Conservation (phyloP, 2,113 vertebrate species). For the Oxyruncus cristatus region DNA sequence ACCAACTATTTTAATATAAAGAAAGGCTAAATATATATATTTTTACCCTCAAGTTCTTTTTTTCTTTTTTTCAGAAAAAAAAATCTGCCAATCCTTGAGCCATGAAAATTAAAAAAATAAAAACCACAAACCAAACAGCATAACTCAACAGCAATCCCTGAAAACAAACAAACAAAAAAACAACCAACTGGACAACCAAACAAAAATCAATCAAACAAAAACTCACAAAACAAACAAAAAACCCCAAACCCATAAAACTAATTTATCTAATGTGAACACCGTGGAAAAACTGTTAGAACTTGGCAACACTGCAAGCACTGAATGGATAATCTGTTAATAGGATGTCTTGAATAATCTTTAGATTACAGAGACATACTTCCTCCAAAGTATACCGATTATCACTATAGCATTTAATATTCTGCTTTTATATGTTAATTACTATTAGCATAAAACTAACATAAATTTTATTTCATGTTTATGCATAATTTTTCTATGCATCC, state of each 20-base stretch:
- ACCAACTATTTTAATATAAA: rapidly evolving
- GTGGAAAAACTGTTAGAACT: not conserved
- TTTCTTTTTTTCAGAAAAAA: too few relatives aligned
- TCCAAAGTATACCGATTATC: not conserved
- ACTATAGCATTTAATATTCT: not conserved
- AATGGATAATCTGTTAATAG: not conserved
- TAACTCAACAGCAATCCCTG: not conserved
- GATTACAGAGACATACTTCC: not conserved
- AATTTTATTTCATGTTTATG: not conserved
- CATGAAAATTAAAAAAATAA: not conserved
- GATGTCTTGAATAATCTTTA: not conserved
- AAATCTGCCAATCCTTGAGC: not conserved
- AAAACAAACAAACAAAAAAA: not conserved
- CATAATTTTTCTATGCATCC: not conserved
- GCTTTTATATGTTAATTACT: not conserved
- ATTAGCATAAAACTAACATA: not conserved
- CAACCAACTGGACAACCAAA: not conserved
- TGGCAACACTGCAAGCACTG: not conserved
- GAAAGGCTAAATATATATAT: rapidly evolving
- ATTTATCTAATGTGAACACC: not conserved
- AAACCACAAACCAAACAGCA: rapidly evolving
- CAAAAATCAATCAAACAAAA: not conserved
- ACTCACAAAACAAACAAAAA: not conserved
- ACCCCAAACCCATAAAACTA: not conserved
- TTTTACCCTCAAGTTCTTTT: not conserved